Base-by-base conservation (phyloP, 2,888 invertebrate species). In the Leptinotarsa juncta region DNA sequence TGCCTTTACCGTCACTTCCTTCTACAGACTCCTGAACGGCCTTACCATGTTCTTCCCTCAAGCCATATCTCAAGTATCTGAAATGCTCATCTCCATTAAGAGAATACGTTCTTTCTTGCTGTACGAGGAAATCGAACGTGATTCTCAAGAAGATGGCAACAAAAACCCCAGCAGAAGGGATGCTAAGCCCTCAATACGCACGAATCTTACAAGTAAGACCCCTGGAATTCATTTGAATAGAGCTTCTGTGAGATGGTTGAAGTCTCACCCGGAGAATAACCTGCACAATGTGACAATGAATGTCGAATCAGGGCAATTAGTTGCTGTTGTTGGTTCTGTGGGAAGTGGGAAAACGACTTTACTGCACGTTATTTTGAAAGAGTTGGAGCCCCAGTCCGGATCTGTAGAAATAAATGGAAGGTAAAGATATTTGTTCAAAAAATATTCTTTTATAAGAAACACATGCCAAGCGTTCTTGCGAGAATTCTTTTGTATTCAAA, bases 1-100 rank as follows among this genome's bases (percentile, higher is more conserved):
- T 83, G 93, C 94, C 0, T 95, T 94, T 86, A 92, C 94, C 0
- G 89, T 94, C 81, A 93, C 94, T 12, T 93, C 94, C 80, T 94
- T 93, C 87, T 94, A 92, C 83, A 90, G 93, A 50, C 87, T 95
- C 57, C 94, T 94, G 84, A 87, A 91, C 42, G 87, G 91, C 1
- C 91, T 92, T 86, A 92, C 32, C 51, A 92, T 92, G 81, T 90
- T 90, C 81, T 91, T 91, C 83, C 93, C 91, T 4, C 82, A 90
- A 85, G 93, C 90, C 4, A 85, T 93, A 49, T 88, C 91, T 3
- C 93, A 94, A 88, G 89, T 94, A 50, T 94, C 95, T 0, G 96
- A 97, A 89, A 71, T 79, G 50, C 62, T 71, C 15, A 75, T 82
- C 4, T 82, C 81, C 1, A 50, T 79, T 15, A 77, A 71, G 51